Base-by-base conservation (phyloP, 1,140 invertebrate species). In the Euglossa dilemma region DNA sequence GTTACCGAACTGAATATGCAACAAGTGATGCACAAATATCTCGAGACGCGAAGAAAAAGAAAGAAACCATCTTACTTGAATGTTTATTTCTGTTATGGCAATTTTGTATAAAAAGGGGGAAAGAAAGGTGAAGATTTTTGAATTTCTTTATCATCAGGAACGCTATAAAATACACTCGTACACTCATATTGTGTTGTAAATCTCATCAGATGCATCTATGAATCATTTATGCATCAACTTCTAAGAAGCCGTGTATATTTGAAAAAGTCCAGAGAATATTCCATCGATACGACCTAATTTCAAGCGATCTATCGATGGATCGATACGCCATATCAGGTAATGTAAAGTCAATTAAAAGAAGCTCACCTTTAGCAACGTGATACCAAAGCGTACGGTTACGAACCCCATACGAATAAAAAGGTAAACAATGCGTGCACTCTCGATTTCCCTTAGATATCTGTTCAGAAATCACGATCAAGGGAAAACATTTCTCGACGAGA, bases 351-450 rank as follows among this genome's bases (percentile, higher is more conserved):
- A 43, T 43, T 66, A 12, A 20, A 20, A 23, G 20, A 59, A 64
- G 9, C 45, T 76, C 36, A 76, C 74, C 74, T 64, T 64, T 8
- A 52, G 14, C 16, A 76, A 23, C 5, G 72, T 59, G 20, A 61
- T 45, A 11, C 56, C 61, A 45, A 74, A 47, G 9, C 7, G 25
- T 2, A 43, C 8, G 43, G 43, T 43, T 57, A 57, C 36, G 8
- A 73, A 16, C 2, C 20, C 23, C 54, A 73, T 59, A 8, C 11
- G n/a, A 0, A 57, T 6, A 11, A 73, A 25, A 57, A 73, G 36
- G n/a, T 59, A 73, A 6, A 9, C 45, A n/a, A n/a, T 11, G 18
- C 47, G 43, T 9, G 36, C 14, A 12, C 20, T 14, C 28, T 59
- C 36, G 7, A 61, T 61, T 57, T 59, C 20, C 9, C 47, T 18